Percentiles rank a stretch among this genome's conserved stretches.
These are phyloP conservation scores for Hemiscyllium ocellatum DNA, from an alignment of 2,113 vertebrate species.

Conservation along the genomic window DNA sequence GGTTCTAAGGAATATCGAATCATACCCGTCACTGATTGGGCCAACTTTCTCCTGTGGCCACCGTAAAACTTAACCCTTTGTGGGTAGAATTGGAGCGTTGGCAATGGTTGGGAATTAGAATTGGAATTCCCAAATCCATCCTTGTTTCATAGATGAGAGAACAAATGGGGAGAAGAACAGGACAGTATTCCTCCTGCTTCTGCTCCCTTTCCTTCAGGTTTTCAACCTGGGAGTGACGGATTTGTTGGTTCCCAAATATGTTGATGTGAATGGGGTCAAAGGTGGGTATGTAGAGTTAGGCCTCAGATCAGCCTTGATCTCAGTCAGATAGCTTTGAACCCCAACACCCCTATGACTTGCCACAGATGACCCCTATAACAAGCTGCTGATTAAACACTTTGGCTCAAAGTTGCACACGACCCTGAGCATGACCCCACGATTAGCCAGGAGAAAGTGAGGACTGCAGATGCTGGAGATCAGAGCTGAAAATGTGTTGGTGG, in stretches of 20 bases:
- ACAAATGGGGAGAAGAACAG: background rate
- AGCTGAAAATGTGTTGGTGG: no score
- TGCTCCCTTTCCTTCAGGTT: background rate
- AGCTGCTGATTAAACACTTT: background rate
- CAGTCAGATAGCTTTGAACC: no score
- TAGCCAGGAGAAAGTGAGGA: no score
- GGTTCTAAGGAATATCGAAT: background rate
- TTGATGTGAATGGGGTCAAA: no score
- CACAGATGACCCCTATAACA: background rate
- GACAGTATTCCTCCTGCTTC: background rate
- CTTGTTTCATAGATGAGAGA: background rate
- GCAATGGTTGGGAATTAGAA: background rate
- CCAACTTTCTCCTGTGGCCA: background rate
- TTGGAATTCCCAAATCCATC: background rate
- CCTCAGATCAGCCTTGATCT: no score
- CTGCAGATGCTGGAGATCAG: no score
- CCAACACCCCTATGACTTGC: background rate
- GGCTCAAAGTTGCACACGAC: background rate
- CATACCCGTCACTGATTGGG: background rate
- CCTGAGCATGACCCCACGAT: background rate
- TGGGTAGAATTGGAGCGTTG: background rate
- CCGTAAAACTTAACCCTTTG: background rate
- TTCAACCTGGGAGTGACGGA: no score
- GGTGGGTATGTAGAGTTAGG: no score
- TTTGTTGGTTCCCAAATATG: no score